Evolutionary conservation across 2,113 vertebrate species (phyloP).

Genomic region (Thamnophis sirtalis): DNA sequence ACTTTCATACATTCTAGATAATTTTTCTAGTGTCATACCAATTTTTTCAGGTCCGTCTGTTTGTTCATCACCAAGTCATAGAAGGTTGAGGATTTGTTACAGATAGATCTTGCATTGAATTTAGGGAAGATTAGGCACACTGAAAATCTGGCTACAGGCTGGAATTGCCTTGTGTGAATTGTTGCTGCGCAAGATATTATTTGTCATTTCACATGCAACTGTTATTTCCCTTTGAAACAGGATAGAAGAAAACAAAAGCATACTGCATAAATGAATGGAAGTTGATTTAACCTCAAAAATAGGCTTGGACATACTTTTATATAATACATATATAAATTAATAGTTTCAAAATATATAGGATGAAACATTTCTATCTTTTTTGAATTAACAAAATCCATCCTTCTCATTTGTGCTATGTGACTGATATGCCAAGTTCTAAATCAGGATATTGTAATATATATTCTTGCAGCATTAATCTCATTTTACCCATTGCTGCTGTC

Average conservation of each 20-base stretch:
- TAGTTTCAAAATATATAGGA: not conserved
- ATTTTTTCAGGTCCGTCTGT: not conserved
- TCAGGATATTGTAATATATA: conserved; percentile 66
- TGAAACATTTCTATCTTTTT: not conserved
- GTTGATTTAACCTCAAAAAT: not conserved
- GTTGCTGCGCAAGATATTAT: not conserved
- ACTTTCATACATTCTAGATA: not conserved
- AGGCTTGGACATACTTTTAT: not conserved
- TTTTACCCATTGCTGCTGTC: conserved; percentile 53
- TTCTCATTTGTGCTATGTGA: conserved; percentile 58
- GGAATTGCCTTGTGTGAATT: not conserved
- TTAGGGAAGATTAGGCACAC: not conserved
- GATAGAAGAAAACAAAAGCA: not conserved
- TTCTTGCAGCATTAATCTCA: conserved; percentile 67
- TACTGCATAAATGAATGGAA: not conserved
- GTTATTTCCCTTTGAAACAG: not conserved
- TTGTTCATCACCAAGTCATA: not conserved
- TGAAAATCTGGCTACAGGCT: not conserved
- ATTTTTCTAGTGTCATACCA: not conserved
- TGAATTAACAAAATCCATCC: conserved; percentile 50
- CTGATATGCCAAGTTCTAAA: conserved; percentile 68
- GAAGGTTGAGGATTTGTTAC: not conserved
- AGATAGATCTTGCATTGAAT: not conserved
- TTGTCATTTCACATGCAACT: not conserved
- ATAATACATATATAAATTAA: not conserved